Base-by-base conservation (phyloP, 2,888 invertebrate genomes). In the Chesias legatella region DNA sequence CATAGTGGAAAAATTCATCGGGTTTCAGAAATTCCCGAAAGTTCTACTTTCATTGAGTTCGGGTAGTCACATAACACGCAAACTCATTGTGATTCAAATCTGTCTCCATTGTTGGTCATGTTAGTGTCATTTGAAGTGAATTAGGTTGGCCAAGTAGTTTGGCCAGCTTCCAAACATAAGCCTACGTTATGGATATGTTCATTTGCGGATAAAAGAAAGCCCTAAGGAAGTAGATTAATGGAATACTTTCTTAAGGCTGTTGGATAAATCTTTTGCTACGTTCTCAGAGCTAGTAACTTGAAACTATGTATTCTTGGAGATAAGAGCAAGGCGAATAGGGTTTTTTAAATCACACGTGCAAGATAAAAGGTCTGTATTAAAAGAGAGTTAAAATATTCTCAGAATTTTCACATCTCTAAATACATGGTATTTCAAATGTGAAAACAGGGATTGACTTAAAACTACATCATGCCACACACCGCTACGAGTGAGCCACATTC, bases 21-120 rank as follows among this genome's bases (percentile, higher is more conserved):
- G 34, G 35, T 32, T 41, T 10, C 7, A 26, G 22, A 43, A 36
- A 31, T 43, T 28, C 33, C 29, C 33, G 39, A 43, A 45, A 46
- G 32, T 50, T 41, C 29, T 39, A 31, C 36, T 36, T 46, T 42
- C 33, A 48, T 46, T 42, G 38, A 42, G 38, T 39, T 42, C 43
- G 26, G 43, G 43, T 43, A 47, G 47, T 43, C 47, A 35, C 36
- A 43, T 40, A 37, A 33, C 35, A 33, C 41, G 10, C 26, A 23
- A 31, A 42, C 50, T 54, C 53, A 60, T 63, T 60, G 54, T 59
- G 29, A 63, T 66, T 60, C 59, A 59, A 67, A 67, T 63, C 53
- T 48, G 43, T 56, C 55, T 56, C 58, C 46, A 40, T 47, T 50
- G 48, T 42, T 25, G 49, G 39, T 34, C 60, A 54, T 48, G 56